Base-by-base conservation (phyloP, 2,797 vertebrate genomes). In the Melanotaenia parkinsoni region DNA sequence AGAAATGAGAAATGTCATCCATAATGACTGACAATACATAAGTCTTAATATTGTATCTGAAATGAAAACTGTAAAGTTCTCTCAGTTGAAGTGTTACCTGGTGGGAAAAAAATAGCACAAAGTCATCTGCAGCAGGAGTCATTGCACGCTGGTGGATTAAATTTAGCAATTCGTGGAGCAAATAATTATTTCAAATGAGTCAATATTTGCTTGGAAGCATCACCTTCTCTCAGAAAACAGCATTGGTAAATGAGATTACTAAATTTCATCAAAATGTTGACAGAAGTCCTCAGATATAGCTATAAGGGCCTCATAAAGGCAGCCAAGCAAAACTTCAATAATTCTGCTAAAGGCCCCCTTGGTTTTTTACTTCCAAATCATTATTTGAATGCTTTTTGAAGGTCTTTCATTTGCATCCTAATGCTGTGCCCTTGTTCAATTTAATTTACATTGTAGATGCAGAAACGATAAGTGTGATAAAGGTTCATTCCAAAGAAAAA, bases 341-440 rank as follows among this genome's bases (percentile, higher is more conserved):
- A 84, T 89, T 85, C 18, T 76, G 70, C 85, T 80, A 58, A 90
- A 88, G 70, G 77, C 79, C 81, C 82, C 72, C 73, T 86, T 84
- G 81, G 72, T 86, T 90, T 81, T 74, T 71, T 58, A 6, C 85
- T 82, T 75, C 74, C 80, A 5, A 62, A 65, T 85, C 86, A 83
- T 91, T 88, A 93, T 89, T 89, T 80, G 74, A 91, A 89, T 74
- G 85, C 67, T 79, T 91, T 89, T 79, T 82, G 83, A 86, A 86
- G 88, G 85, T 91, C 90, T 92, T 92, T 93, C 89, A 93, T 94
- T 94, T 94, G 90, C 93, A 92, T 93, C 85, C 86, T 79, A 88
- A 92, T 90, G 92, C 85, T 59, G 53, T 79, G 79, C 84, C 89
- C 90, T 91, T 91, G 88, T 93, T 91, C 89, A 83, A 80, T 91